Conservation (phyloP, 2,113 vertebrate species). For the Nyctibius bracteatus region DNA sequence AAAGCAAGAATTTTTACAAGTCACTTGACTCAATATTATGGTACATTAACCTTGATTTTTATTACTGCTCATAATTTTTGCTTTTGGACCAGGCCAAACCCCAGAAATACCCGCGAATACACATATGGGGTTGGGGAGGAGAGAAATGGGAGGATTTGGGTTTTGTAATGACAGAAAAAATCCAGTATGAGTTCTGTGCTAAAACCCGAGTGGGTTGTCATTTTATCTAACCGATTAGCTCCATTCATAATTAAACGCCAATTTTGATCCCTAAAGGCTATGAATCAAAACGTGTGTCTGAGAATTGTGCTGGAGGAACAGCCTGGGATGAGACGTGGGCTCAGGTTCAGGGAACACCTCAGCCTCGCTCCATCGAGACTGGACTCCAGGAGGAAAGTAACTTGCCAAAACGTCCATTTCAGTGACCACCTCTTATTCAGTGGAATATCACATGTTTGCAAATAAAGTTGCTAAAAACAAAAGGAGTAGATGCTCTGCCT, state of each 20-base stretch:
- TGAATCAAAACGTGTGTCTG: neutral
- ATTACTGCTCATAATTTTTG: neutral
- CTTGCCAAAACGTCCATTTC: slow-evolving; percentile 1
- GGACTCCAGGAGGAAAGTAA: neutral
- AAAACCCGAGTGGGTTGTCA: neutral
- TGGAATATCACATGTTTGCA: slow-evolving; percentile 13
- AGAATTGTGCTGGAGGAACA: neutral
- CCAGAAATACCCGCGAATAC: neutral
- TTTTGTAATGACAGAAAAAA: neutral
- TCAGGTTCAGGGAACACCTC: neutral
- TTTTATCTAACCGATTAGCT: neutral
- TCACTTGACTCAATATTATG: slow-evolving; percentile 43
- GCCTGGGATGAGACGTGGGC: neutral
- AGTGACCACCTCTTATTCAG: slow-evolving; percentile 5
- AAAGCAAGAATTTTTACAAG: slow-evolving; percentile 53
- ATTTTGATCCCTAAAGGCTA: neutral
- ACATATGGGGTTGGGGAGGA: neutral
- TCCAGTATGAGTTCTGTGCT: neutral
- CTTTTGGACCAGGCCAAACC: neutral
- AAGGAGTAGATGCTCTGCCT: neutral
- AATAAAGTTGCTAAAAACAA: slow-evolving; percentile 35
- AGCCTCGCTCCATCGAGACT: neutral
- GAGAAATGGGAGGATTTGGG: neutral
- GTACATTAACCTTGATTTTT: slow-evolving; percentile 50
- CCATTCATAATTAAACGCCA: neutral